phyloP scores from a whole-genome alignment of 2,113 vertebrate species.

The Zapus hudsonius region DNA sequence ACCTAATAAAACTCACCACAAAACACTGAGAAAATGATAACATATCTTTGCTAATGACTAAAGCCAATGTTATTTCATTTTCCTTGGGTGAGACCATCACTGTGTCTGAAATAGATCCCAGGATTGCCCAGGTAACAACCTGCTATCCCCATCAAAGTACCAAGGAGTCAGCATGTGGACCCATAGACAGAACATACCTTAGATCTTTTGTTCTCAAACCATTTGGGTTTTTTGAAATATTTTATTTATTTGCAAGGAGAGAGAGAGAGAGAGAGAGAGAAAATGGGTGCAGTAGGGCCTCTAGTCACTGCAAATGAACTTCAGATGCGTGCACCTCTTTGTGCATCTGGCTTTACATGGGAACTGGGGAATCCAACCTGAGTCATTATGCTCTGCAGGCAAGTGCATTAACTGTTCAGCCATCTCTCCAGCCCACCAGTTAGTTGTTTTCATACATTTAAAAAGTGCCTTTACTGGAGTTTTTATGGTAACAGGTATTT shows the following conservation, averaged over 20 bases:
- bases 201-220: not conserved
- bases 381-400: not conserved
- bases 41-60: not conserved
- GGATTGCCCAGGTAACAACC: not conserved
- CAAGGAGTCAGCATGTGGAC: not conserved
- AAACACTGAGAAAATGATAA: not conserved
- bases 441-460: not conserved
- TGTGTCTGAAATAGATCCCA: not conserved
- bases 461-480: not conserved
- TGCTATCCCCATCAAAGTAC: accelerated
- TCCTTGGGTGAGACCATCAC: not conserved
- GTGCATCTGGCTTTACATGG: too few relatives aligned
- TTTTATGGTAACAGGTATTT: not conserved
- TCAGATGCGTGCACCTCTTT: too few relatives aligned
- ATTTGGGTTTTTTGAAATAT: not conserved
- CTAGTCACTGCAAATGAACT: too few relatives aligned
- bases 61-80: not conserved
- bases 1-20: not conserved
- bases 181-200: not conserved
- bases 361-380: too few relatives aligned
- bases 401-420: not conserved
- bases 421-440: not conserved
- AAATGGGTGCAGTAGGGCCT: too few relatives aligned
- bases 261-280: not conserved
- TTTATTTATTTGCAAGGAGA: not conserved